Evolutionary conservation across 2,797 vertebrate species (phyloP), one percentile per base, ranked within the genome.

Genomic region (Paratrypauchen microcephalus): DNA sequence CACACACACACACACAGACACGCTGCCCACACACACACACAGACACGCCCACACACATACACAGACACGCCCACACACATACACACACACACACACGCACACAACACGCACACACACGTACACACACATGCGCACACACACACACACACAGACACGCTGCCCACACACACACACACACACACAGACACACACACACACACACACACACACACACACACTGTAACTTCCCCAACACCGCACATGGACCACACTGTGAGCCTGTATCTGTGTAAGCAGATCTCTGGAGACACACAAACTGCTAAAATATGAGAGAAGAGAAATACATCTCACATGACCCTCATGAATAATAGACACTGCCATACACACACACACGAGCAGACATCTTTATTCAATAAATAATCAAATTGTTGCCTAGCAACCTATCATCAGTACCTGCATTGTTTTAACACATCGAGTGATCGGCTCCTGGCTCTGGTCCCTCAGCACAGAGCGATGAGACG

Each of bases 381-480:
- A 66, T 76, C 69, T 63, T 87, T 86, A 87, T 88, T 91, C 74
- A 86, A 88, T 90, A 90, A 91, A 91, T 91, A 87, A 88, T 86
- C 81, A 84, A 89, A 83, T 83, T 83, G 91, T 93, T 93, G 85
- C 92, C 84, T 87, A 85, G 92, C 87, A 93, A 93, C 92, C 80
- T 75, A 80, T 80, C 81, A 87, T 84, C 41, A 45, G 41, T 69
- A 86, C 81, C 85, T 86, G 80, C 70, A 77, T 87, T 90, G 87
- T 89, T 89, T 91, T 81, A 91, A 83, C 68, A 83, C 70, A 69
- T 64, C 84, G 78, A 89, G 79, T 87, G 78, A 83, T 75, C 72
- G 69, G 71, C 68, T 78, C 66, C 72, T 76, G 83, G 79, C 81
- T 83, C 57, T 63, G 73, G 71, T 86, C 82, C 80, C 68, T 74